phyloP scores from a whole-genome alignment of 53 echinoderm and acorn worm species.

The Arbacia lixula region DNA sequence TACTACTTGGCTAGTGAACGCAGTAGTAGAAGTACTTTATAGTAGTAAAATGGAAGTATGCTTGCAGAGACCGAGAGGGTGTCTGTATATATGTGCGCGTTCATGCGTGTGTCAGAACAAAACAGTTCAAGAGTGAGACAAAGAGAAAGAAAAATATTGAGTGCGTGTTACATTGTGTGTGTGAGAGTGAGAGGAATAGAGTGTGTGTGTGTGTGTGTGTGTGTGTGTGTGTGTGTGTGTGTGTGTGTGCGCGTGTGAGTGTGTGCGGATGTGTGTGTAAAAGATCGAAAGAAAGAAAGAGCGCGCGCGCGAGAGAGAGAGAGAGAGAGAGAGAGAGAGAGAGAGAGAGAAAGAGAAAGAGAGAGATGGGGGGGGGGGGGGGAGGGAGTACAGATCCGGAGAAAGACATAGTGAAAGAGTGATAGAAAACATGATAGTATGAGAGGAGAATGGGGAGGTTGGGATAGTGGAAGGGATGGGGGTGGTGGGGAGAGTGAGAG shows the following conservation, averaged over 20 bases:
- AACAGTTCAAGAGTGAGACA: neutral
- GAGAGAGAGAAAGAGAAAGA: neutral
- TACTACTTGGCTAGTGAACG: too few relatives aligned
- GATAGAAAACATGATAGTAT: neutral
- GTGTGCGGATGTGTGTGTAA: neutral
- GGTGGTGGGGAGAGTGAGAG: neutral
- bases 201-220: constrained; percentile 1
- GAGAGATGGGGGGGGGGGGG: neutral
- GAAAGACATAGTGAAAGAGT: neutral
- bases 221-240: neutral
- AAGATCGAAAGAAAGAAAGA: neutral
- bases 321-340: neutral
- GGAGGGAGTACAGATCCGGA: neutral
- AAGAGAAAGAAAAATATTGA: neutral
- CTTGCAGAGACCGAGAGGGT: neutral
- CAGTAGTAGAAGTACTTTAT: neutral
- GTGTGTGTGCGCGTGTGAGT: neutral
- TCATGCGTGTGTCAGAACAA: neutral
- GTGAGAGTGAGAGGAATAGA: neutral
- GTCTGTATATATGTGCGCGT: too few relatives aligned
- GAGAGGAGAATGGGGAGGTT: neutral
- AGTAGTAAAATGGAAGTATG: neutral
- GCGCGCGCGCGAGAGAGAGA: neutral
- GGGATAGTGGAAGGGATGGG: neutral
- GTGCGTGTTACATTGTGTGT: neutral